Base-by-base conservation (phyloP, 2,113 vertebrate species). In the Urocitellus parryii region DNA sequence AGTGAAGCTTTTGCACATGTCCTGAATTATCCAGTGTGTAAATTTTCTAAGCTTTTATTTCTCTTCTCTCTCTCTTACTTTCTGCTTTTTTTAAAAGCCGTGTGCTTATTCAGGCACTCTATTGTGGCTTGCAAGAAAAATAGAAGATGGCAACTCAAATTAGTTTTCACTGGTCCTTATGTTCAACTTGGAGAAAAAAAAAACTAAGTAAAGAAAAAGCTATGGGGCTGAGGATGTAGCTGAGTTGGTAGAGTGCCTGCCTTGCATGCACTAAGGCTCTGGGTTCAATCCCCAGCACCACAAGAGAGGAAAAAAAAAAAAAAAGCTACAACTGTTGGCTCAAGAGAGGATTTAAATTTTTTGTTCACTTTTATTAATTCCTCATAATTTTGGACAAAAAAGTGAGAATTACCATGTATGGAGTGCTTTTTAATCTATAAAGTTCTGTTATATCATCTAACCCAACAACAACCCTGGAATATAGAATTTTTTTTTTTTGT, bases 41-140 rank as follows among this genome's bases (percentile, higher is more conserved):
- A 11, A 6, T 94, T 88, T 67, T 65, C 67, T 34, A 87, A 25
- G 14, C n/a, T 11, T 16, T 72, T 76, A 13, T 82, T 86, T 90
- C 39, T 37, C 63, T 37, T 73, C 29, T 68, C 24, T n/a, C n/a
- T 87, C 72, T 88, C 53, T 53, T 39, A 32, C 24, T 67, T 87
- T 37, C 81, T 93, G 32, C 16, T 25, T 81, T 56, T 87, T 29
- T 27, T 51, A 39, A 37, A 22, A 51, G 25, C 25, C 58, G 65
- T 61, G 73, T 76, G 37, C 39, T 95, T 95, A 84, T 70, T 90
- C 45, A 88, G 29, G 68, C 61, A 81, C 53, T 92, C 53, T 16
- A 39, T 39, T 37, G 6, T 53, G 24, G 29, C 76, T 84, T 88
- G 22, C 22, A 81, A 76, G 0, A 34, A 78, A 87, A n/a, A 90